phyloP scores from a whole-genome alignment of 1,140 invertebrate species.

The Acromyrmex charruanus region DNA sequence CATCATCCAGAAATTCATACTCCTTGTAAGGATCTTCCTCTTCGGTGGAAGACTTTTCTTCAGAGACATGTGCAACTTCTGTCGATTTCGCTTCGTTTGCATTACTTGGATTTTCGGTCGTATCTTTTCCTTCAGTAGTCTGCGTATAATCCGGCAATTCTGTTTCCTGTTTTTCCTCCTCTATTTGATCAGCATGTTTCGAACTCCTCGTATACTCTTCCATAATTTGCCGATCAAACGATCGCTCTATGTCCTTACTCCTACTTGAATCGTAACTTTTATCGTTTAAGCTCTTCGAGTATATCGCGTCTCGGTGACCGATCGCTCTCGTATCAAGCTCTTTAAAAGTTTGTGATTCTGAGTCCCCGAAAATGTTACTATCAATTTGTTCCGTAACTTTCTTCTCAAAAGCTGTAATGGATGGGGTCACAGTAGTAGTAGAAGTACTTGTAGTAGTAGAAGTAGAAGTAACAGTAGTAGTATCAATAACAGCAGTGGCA shows the following conservation, averaged over 20 bases:
- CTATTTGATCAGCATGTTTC: not conserved
- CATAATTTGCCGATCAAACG: conserved; percentile 16
- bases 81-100: conserved; percentile 30
- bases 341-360: conserved; percentile 70
- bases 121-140: not conserved
- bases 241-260: not conserved
- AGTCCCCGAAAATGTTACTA: conserved; percentile 58
- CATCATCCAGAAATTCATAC: conserved; percentile 34
- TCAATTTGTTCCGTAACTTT: conserved; percentile 38
- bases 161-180: not conserved
- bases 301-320: not conserved
- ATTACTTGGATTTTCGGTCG: not conserved
- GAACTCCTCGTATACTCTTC: conserved; percentile 26
- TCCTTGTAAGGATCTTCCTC: not conserved
- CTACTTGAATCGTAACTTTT: conserved; percentile 21
- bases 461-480: not conserved
- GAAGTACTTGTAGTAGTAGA: not conserved
- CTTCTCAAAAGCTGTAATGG: not conserved
- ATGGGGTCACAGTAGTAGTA: not conserved
- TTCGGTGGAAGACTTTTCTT: conserved; percentile 18
- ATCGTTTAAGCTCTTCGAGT: conserved; percentile 11
- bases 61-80: conserved; percentile 31
- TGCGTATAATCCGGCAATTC: conserved; percentile 20
- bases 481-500: not conserved
- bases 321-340: conserved; percentile 69